Evolutionary conservation across 2,797 vertebrate genomes (phyloP).

Genomic region (Otus scops): DNA sequence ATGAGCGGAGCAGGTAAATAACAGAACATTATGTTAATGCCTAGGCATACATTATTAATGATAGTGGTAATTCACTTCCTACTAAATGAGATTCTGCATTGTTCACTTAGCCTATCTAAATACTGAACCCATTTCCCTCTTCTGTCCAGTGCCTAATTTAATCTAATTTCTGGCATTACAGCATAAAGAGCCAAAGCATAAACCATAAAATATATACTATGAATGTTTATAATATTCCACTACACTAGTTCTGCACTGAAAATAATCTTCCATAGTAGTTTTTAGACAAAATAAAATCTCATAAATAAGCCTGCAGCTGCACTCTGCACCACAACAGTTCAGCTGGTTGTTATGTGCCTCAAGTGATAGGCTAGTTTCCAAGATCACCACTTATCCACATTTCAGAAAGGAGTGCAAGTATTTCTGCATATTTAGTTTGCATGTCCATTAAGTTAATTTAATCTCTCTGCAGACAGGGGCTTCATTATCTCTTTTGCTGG

Average conservation of each 20-base stretch:
- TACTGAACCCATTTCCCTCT: constrained; percentile 1
- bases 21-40: constrained; percentile 44
- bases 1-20: constrained; percentile 43
- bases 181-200: background rate
- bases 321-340: background rate
- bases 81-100: constrained; percentile 2
- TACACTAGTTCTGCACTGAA: background rate
- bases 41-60: constrained; percentile 33
- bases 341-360: background rate
- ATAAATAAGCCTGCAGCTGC: background rate
- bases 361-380: background rate
- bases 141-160: constrained; percentile 1
- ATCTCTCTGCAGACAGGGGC: background rate
- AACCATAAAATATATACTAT: constrained; percentile 2
- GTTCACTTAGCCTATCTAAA: background rate
- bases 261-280: background rate
- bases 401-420: background rate
- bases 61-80: constrained; percentile 10
- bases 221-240: background rate
- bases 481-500: constrained; percentile 23
- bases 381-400: background rate
- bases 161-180: constrained; percentile 15
- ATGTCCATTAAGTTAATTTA: constrained; percentile 46
- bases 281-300: constrained; percentile 16
- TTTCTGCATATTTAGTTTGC: constrained; percentile 11